A percentile compares a stretch with the other conserved stretches of the same genome.
phyloP scores from a whole-genome alignment of 2,113 vertebrate species.

The Chlorodrepanis virens region DNA sequence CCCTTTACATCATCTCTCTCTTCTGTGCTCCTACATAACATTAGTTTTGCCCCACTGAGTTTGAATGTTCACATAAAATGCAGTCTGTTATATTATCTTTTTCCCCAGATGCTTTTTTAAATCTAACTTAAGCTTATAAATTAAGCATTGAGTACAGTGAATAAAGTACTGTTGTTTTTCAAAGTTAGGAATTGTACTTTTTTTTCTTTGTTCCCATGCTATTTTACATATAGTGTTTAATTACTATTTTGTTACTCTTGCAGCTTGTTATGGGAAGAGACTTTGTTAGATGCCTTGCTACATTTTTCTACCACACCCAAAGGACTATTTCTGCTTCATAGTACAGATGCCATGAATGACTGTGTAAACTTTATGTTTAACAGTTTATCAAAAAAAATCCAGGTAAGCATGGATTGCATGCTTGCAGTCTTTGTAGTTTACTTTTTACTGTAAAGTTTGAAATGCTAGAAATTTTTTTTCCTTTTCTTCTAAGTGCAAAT shows the following conservation, averaged over 20 bases:
- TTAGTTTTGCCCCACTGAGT: background rate
- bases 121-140: background rate
- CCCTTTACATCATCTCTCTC: background rate
- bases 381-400: conserved; percentile 84
- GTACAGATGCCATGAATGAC: conserved; percentile 85
- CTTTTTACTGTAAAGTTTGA: background rate
- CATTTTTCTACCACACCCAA: conserved; percentile 90
- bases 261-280: conserved; percentile 90
- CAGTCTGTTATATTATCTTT: background rate
- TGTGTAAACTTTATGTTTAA: conserved; percentile 90
- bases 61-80: background rate
- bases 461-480: background rate
- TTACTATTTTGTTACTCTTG: conserved; percentile 4
- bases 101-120: background rate
- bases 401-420: conserved; percentile 73
- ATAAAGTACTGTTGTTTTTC: background rate
- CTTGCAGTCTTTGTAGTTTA: background rate
- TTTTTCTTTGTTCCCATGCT: background rate
- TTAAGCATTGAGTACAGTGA: background rate
- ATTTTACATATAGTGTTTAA: background rate
- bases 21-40: background rate
- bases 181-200: background rate
- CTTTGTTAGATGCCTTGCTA: conserved; percentile 88
- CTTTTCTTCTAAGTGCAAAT: background rate
- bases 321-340: conserved; percentile 89